These are phyloP conservation scores for Porites lobata DNA, from an alignment of 92 coral and sea anemone species.

Conservation along the genomic window DNA sequence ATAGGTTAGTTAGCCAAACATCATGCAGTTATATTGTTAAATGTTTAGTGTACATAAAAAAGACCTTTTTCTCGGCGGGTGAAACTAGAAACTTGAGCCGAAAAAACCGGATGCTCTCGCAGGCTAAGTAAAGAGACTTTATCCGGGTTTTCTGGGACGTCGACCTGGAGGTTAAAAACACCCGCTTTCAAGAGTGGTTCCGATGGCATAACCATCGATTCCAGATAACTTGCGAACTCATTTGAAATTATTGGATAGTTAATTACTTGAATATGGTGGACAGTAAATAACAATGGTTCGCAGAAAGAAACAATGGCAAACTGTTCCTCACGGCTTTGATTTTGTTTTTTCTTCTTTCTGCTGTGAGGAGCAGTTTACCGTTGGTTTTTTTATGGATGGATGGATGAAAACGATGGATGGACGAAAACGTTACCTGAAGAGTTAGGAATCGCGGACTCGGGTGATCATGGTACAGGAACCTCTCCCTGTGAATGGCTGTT, in stretches of 20 bases:
- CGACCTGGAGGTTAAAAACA: neutral
- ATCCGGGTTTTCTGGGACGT: neutral
- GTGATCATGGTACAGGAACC: conserved; percentile 80
- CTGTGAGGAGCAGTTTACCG: no score
- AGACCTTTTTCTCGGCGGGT: no score
- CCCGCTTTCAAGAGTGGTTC: neutral
- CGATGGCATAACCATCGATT: conserved; percentile 5
- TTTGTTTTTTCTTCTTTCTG: no score
- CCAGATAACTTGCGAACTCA: conserved; percentile 11
- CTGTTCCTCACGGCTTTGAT: no score
- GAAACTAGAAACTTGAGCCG: no score
- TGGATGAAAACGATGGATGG: neutral
- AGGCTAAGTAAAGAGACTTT: no score
- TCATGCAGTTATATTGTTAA: no score
- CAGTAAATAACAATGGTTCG: conserved; percentile 5
- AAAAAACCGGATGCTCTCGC: no score
- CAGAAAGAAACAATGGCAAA: neutral
- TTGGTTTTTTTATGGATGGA: neutral
- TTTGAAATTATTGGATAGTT: neutral
- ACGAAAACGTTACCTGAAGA: conserved; percentile 77
- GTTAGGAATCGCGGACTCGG: conserved; percentile 86
- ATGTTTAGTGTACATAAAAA: no score
- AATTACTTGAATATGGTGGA: neutral
- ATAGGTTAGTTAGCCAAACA: no score
- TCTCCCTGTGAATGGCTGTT: conserved; percentile 86